phyloP scores from a whole-genome alignment of 2,113 vertebrate species.

The Origma solitaria region DNA sequence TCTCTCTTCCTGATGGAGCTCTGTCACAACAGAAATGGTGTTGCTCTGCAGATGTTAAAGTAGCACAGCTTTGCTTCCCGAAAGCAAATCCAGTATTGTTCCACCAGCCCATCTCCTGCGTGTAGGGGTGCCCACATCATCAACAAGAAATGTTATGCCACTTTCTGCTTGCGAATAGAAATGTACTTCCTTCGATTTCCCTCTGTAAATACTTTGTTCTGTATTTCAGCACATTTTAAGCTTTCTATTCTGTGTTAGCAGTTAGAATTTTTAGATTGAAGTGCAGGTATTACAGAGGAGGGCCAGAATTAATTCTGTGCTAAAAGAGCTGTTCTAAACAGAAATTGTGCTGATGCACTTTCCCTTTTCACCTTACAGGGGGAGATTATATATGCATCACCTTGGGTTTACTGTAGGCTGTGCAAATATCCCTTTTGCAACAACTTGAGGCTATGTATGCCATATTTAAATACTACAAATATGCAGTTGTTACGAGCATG shows the following conservation, averaged over 20 bases:
- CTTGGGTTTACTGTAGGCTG: slow-evolving; percentile 12
- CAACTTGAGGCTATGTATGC: neutral
- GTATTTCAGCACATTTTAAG: slow-evolving; percentile 12
- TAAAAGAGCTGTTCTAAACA: slow-evolving; percentile 48
- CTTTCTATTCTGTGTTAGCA: neutral
- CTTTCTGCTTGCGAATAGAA: slow-evolving; percentile 25
- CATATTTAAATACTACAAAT: slow-evolving; percentile 3
- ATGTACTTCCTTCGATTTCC: slow-evolving; percentile 22
- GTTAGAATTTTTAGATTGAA: slow-evolving; percentile 30
- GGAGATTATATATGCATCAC: neutral
- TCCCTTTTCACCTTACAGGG: slow-evolving; percentile 8
- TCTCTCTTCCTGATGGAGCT: neutral
- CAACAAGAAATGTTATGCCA: neutral
- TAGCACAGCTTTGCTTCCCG: neutral
- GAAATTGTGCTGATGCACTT: slow-evolving; percentile 23
- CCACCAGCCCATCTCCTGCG: neutral
- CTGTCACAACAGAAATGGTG: neutral
- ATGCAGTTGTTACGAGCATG: neutral
- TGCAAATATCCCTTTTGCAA: neutral
- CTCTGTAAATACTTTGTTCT: slow-evolving; percentile 34
- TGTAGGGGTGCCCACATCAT: neutral
- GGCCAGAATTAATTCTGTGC: slow-evolving; percentile 20
- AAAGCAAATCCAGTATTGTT: neutral
- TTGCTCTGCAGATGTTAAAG: neutral
- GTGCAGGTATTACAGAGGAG: neutral